Conservation (phyloP, 2,888 invertebrate species). For the Platypus cylindrus region DNA sequence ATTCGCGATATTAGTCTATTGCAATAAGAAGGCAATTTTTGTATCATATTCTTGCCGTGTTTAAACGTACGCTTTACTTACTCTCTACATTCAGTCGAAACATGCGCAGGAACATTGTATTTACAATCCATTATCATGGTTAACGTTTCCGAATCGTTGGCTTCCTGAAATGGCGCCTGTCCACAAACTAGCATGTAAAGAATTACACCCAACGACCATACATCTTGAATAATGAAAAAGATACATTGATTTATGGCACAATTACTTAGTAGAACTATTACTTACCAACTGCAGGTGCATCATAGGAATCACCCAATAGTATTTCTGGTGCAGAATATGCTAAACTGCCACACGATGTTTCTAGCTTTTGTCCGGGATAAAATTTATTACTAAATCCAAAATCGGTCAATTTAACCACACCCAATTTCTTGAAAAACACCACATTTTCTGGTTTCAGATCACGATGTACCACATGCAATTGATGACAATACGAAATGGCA, state of each 20-base stretch:
- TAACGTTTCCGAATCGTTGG: slow-evolving; percentile 97
- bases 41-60: neutral
- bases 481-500: slow-evolving; percentile 96
- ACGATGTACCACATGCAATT: slow-evolving; percentile 73
- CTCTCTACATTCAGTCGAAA: slow-evolving; percentile 77
- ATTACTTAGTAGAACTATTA: too few species aligned
- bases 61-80: slow-evolving; percentile 30
- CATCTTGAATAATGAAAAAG: slow-evolving; percentile 61
- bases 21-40: too few species aligned
- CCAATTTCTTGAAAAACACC: slow-evolving; percentile 94
- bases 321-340: slow-evolving; percentile 99
- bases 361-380: slow-evolving; percentile 90
- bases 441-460: slow-evolving; percentile 99
- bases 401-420: slow-evolving; percentile 95
- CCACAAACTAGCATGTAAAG: slow-evolving; percentile 98
- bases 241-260: too few species aligned
- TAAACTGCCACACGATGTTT: slow-evolving; percentile 95
- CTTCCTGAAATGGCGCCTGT: slow-evolving; percentile 95
- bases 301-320: slow-evolving; percentile 93
- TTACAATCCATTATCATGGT: slow-evolving; percentile 99
- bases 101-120: slow-evolving; percentile 81
- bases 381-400: slow-evolving; percentile 96
- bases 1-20: slow-evolving; percentile 82
- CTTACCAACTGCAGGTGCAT: slow-evolving; percentile 93
- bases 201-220: slow-evolving; percentile 98